These are phyloP conservation scores for Sebastes alutus DNA, from an alignment of 2,797 vertebrate species.

Conservation along the genomic window DNA sequence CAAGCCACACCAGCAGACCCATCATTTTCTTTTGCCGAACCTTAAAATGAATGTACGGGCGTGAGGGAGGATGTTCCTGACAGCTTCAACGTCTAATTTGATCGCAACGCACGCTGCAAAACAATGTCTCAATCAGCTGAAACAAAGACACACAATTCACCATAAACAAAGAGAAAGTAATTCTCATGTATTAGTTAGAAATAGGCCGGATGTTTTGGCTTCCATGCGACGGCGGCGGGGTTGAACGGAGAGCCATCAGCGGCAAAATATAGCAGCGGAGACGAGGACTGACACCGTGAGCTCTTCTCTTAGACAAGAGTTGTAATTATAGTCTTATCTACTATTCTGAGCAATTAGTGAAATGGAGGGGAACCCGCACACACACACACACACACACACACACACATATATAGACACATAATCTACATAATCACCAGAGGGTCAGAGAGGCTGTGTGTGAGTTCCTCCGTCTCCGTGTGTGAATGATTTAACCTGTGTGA, in stretches of 20 bases:
- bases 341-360: conserved; percentile 62
- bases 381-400: background rate
- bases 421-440: conserved; percentile 60
- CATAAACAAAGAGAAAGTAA: conserved; percentile 11
- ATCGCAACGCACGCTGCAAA: background rate
- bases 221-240: background rate
- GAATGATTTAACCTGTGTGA: conserved; percentile 45
- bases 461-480: conserved; percentile 10
- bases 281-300: conserved; percentile 46
- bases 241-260: conserved; percentile 1
- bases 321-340: conserved; percentile 73
- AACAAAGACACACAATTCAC: background rate
- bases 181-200: background rate
- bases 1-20: background rate
- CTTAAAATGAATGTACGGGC: background rate
- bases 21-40: background rate
- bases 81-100: background rate
- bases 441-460: conserved; percentile 48
- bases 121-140: conserved; percentile 8
- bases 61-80: background rate
- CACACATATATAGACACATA: background rate
- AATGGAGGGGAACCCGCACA: conserved; percentile 44
- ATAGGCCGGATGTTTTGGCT: background rate
- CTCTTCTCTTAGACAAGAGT: conserved; percentile 46
- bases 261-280: conserved; percentile 19